Conservation (phyloP, 2,113 vertebrate species). For the Peromyscus polionotus region DNA sequence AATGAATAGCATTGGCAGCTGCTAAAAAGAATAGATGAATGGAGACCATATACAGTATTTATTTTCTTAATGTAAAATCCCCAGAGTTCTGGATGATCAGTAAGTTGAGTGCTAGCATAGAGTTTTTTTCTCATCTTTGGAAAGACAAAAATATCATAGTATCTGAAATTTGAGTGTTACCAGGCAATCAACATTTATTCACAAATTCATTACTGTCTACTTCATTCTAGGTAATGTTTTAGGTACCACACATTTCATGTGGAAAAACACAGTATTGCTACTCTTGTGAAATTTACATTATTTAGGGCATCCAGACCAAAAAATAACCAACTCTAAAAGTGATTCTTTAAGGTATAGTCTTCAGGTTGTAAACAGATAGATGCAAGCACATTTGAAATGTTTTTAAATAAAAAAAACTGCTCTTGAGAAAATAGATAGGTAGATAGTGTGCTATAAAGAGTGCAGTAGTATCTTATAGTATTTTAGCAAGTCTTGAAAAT, state of each 20-base stretch:
- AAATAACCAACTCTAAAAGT: neutral
- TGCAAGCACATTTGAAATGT: neutral
- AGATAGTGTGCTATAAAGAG: neutral
- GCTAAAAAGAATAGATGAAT: neutral
- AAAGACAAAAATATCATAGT: neutral
- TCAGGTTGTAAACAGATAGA: neutral
- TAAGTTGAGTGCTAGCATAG: neutral
- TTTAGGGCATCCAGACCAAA: neutral
- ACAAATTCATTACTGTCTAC: neutral
- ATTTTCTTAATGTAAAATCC: neutral
- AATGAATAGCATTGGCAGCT: neutral
- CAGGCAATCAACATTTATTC: neutral
- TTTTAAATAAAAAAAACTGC: neutral
- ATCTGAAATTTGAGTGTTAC: neutral
- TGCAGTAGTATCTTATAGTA: neutral
- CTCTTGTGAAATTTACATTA: neutral
- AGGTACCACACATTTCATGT: neutral
- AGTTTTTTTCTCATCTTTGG: neutral
- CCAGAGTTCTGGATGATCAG: neutral
- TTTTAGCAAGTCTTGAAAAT: neutral
- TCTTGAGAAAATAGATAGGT: neutral
- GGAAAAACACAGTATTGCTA: neutral
- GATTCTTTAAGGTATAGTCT: neutral
- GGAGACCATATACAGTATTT: neutral
- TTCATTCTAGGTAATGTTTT: neutral